These are phyloP conservation scores for Anabacerthia variegaticeps DNA, from an alignment of 2,797 vertebrate genomes.

Conservation along the genomic window DNA sequence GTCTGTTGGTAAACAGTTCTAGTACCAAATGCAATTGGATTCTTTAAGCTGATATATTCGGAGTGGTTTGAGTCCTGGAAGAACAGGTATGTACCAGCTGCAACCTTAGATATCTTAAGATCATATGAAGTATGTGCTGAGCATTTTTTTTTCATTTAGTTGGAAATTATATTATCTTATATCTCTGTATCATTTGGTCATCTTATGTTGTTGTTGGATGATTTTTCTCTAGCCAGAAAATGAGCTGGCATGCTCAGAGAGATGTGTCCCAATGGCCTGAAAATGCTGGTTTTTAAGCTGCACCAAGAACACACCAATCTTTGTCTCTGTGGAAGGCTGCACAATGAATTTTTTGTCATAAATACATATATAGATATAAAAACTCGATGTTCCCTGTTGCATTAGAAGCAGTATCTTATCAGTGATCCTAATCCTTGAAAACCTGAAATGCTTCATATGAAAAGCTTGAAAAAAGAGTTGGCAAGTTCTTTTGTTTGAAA, in stretches of 20 bases:
- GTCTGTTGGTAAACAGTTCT: not conserved
- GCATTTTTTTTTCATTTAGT: not conserved
- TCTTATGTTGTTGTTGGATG: slow-evolving; percentile 65
- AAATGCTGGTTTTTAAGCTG: slow-evolving; percentile 55
- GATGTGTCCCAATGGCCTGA: slow-evolving; percentile 61
- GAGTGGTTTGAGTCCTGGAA: not conserved
- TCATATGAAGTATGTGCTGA: not conserved
- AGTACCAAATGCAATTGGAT: not conserved
- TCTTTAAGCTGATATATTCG: not conserved
- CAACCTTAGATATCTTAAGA: not conserved
- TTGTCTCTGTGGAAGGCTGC: slow-evolving; percentile 48
- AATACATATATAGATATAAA: not conserved
- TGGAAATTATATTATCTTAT: not conserved
- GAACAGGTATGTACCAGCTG: slow-evolving; percentile 31
- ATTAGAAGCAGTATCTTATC: not conserved
- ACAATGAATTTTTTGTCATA: slow-evolving; percentile 9
- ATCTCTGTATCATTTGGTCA: not conserved
- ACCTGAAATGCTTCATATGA: not conserved
- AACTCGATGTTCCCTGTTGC: not conserved
- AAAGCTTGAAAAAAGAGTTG: slow-evolving; percentile 9
- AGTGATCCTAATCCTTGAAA: not conserved
- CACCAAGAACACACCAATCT: slow-evolving; percentile 38
- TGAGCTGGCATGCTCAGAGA: slow-evolving; percentile 55
- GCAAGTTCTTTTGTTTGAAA: not conserved
- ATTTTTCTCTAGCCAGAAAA: slow-evolving; percentile 71